Evolutionary conservation across 2,797 vertebrate species (phyloP), one percentile per base, ranked within the genome.

Genomic region (Lagocephalus sceleratus): DNA sequence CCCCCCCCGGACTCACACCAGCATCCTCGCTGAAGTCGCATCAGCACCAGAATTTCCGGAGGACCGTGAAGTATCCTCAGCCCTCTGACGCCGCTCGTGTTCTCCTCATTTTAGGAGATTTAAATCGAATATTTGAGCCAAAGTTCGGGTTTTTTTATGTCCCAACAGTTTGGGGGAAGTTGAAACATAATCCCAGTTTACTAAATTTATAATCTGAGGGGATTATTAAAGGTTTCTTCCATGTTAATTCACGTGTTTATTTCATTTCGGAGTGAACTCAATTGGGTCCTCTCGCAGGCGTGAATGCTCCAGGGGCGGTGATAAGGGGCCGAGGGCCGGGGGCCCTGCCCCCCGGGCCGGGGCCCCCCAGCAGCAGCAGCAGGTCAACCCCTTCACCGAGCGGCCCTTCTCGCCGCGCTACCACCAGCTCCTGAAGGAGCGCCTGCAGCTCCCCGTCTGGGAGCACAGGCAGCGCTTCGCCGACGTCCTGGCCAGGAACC

Each of bases 371-470:
- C 94, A 94, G 76, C 92, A 94, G 63, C 94, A 94, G 76, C 94
- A 97, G 90, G 89, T 95, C 72, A 98, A 97, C 82, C 95, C 94
- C 32, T 98, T n/a, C n/a, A n/a, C n/a, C n/a, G n/a, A n/a, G n/a
- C n/a, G n/a, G n/a, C n/a, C n/a, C n/a, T n/a, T n/a, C n/a, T n/a
- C n/a, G n/a, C n/a, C n/a, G n/a, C n/a, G n/a, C 48, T 98, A 93
- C 63, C 92, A 96, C n/a, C 94, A 98, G 56, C 97, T 98, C 86
- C 85, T 97, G 65, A 95, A 94, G 84, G 98, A 98, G 72, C 88
- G 95, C 17, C 91, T 96, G 57, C 94, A 92, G 7, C 92, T 98
- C 71, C 96, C 96, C 10, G 96, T 98, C 35, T 98, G 94, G 94
- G 96, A 98, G 77, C 97, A 98, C 84, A 96, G 92, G 67, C 94